A percentile compares a stretch with the other conserved stretches of the same genome.
Conservation (phyloP, 2,113 vertebrate genomes). For the Sebastes fasciatus region DNA sequence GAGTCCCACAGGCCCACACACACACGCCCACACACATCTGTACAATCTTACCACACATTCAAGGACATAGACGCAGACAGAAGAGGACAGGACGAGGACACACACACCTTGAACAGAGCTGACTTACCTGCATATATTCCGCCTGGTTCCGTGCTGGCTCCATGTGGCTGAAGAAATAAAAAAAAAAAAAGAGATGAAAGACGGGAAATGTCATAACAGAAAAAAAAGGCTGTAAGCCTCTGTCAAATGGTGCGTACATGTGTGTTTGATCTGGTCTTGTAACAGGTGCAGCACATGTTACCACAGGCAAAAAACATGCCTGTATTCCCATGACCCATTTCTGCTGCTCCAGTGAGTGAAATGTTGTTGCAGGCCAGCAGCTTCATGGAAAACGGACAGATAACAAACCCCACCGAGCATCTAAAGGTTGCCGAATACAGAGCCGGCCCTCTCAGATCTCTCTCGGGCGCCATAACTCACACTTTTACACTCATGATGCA, state of each 20-base stretch:
- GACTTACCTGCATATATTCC: conserved; percentile 64
- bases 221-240: conserved; percentile 1
- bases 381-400: conserved; percentile 36
- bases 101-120: background rate
- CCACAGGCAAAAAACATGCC: background rate
- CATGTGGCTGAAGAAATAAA: conserved; percentile 59
- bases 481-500: conserved; percentile 48
- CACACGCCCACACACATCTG: background rate
- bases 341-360: conserved; percentile 22
- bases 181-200: background rate
- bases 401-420: conserved; percentile 50
- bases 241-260: background rate
- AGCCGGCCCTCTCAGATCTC: conserved; percentile 52
- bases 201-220: conserved; percentile 6
- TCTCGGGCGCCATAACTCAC: conserved; percentile 51
- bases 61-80: background rate
- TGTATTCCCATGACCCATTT: conserved; percentile 60
- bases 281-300: conserved; percentile 53
- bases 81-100: background rate
- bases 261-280: conserved; percentile 52
- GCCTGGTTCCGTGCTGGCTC: conserved; percentile 25
- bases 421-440: conserved; percentile 39
- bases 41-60: background rate
- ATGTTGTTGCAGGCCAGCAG: conserved; percentile 7
- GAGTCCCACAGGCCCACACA: background rate